Percentiles rank a stretch among this genome's conserved stretches.
phyloP scores from a whole-genome alignment of 2,113 vertebrate species.

The Elanoides forficatus region DNA sequence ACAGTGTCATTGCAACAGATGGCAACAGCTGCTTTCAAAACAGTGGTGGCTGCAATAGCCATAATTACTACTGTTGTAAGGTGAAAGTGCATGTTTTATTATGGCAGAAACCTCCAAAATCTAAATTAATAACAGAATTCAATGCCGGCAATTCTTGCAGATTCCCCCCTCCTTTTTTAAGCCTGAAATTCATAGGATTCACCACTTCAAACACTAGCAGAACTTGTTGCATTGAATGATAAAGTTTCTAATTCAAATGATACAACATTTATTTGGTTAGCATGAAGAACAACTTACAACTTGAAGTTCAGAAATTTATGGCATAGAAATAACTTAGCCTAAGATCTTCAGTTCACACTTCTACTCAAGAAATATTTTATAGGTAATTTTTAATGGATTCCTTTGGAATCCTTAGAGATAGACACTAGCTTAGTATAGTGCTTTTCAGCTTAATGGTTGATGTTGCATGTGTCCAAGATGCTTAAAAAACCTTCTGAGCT shows the following conservation, averaged over 20 bases:
- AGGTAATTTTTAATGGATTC: not conserved
- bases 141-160: not conserved
- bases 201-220: not conserved
- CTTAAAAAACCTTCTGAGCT: not conserved
- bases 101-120: not conserved
- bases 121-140: not conserved
- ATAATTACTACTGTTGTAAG: not conserved
- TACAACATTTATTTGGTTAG: not conserved
- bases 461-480: not conserved
- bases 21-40: constrained; percentile 1
- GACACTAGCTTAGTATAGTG: not conserved
- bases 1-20: not conserved
- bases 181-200: not conserved
- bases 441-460: not conserved
- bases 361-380: not conserved
- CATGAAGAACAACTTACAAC: not conserved
- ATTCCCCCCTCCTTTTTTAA: not conserved
- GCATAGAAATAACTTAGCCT: not conserved
- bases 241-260: not conserved
- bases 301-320: not conserved
- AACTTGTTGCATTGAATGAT: not conserved
- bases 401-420: not conserved
- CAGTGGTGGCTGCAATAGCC: not conserved
- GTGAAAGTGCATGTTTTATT: not conserved
- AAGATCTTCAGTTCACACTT: not conserved